phyloP scores from a whole-genome alignment of 1,140 invertebrate species.

The Mizuhopecten yessoensis region DNA sequence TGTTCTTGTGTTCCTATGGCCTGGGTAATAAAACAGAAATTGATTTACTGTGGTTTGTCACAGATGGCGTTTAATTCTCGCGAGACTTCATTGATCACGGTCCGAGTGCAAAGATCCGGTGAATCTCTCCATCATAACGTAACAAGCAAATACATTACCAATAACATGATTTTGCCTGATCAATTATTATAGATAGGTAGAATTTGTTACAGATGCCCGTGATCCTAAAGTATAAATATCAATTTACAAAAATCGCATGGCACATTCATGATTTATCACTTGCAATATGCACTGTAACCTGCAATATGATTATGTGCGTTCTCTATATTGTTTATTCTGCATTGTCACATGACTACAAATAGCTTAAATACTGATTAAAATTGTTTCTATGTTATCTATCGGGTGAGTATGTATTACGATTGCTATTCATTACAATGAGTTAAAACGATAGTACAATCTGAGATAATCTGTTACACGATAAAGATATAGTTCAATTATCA shows the following conservation, averaged over 20 bases:
- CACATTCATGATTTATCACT: neutral
- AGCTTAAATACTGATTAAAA: too few species aligned
- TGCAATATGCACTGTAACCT: neutral
- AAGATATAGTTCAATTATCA: too few species aligned
- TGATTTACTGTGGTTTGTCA: conserved; percentile 38
- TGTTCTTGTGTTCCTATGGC: conserved; percentile 30
- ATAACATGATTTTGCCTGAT: conserved; percentile 3
- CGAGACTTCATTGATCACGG: conserved; percentile 15
- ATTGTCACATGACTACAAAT: too few species aligned
- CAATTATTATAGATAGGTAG: conserved; percentile 1
- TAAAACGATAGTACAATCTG: too few species aligned
- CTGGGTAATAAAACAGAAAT: conserved; percentile 15
- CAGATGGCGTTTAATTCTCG: conserved; percentile 31
- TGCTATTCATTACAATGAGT: too few species aligned
- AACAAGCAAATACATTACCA: neutral
- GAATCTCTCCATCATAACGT: conserved; percentile 24
- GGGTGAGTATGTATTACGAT: too few species aligned
- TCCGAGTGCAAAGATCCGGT: conserved; percentile 6
- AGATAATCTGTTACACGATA: too few species aligned
- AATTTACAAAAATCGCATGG: neutral
- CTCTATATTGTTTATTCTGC: too few species aligned
- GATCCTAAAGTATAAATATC: neutral
- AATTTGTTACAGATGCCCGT: neutral
- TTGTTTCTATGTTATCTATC: too few species aligned
- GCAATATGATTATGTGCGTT: neutral